These are phyloP conservation scores for Saccopteryx leptura DNA, from an alignment of 2,113 vertebrate species.

Conservation along the genomic window DNA sequence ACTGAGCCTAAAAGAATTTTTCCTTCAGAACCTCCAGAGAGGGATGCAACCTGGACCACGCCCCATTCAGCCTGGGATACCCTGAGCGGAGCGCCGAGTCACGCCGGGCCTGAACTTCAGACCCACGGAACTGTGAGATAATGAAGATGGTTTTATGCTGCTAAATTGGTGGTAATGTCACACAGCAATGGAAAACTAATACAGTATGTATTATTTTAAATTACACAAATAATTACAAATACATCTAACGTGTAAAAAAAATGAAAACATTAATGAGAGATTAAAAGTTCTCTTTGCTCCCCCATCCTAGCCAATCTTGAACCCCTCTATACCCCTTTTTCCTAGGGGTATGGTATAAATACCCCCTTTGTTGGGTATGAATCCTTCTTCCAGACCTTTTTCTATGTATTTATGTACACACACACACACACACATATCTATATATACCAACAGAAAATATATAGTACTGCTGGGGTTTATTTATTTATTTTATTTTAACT, in stretches of 20 bases:
- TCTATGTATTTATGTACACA: background rate
- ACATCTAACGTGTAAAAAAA: background rate
- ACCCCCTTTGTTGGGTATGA: background rate
- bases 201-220: background rate
- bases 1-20: background rate
- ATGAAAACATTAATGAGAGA: background rate
- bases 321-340: background rate
- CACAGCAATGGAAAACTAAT: background rate
- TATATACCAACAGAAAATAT: background rate
- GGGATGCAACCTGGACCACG: background rate
- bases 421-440: too few species aligned
- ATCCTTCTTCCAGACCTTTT: background rate
- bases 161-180: background rate
- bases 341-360: background rate
- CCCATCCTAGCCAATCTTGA: background rate
- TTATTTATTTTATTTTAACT: slow-evolving; percentile 41
- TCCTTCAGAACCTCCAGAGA: background rate
- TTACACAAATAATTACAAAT: background rate
- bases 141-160: background rate
- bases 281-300: background rate
- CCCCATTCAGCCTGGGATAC: background rate
- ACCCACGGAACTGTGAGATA: background rate
- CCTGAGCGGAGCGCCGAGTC: background rate
- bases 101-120: background rate
- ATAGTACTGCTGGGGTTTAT: background rate